Evolutionary conservation across 2,113 vertebrate genomes (phyloP).

Genomic region (Turdus rufiventris): DNA sequence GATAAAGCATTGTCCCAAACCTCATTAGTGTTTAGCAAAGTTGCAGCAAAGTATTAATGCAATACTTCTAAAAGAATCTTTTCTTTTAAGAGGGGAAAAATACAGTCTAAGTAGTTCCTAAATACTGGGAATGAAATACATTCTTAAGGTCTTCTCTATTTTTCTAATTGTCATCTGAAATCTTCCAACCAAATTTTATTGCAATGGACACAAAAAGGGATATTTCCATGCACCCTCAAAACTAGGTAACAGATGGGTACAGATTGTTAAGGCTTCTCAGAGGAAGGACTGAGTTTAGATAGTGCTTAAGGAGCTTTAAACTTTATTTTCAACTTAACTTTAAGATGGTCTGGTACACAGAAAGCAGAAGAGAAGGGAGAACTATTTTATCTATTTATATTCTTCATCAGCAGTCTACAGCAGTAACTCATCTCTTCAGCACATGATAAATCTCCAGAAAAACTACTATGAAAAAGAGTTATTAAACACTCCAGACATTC

Average conservation of each 20-base stretch:
- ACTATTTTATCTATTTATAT: neutral
- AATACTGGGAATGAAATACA: neutral
- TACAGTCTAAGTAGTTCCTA: neutral
- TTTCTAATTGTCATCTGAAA: neutral
- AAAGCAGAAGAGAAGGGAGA: neutral
- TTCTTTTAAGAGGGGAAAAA: neutral
- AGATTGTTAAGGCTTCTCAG: neutral
- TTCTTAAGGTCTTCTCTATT: neutral
- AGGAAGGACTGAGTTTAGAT: neutral
- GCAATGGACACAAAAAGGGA: neutral
- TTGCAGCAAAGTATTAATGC: neutral
- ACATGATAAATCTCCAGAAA: neutral
- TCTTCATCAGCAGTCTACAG: neutral
- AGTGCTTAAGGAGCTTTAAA: neutral
- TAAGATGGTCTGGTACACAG: neutral
- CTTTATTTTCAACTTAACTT: neutral
- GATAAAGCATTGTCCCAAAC: neutral
- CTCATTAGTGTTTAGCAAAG: neutral
- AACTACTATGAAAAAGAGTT: neutral
- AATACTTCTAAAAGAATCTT: neutral
- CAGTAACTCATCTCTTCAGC: neutral
- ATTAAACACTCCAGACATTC: neutral
- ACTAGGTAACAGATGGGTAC: neutral
- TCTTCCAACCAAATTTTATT: neutral
- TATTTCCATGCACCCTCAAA: neutral